Evolutionary conservation across 2,888 invertebrate species (phyloP), one percentile per base, ranked within the genome.

Genomic region (Unio delphinus): DNA sequence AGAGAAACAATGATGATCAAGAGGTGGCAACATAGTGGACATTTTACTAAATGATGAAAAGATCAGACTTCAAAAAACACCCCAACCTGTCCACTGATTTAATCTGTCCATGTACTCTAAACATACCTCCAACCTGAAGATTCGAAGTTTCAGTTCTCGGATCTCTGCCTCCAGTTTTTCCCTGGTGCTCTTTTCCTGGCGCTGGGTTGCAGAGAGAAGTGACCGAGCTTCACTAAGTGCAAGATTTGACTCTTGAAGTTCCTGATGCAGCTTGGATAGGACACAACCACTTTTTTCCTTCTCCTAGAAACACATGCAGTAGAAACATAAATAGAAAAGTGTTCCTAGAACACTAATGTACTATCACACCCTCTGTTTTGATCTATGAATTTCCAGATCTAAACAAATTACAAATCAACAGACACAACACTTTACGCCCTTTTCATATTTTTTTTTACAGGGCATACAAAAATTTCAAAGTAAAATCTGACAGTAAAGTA

Each of bases 211-310:
- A 15, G 82, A 72, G 61, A 81, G 76, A 65, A 80, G 75, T 34
- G 81, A 87, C 71, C 79, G 74, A 2, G 83, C 84, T 67, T 86
- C 86, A 75, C 86, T 86, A 20, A 85, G 72, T 1, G 83, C 76
- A 58, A 87, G 75, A 67, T 87, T 83, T 3, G 83, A 81, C 67
- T 85, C 81, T 62, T 92, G 91, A 45, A 93, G 92, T 72, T 93
- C 93, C 4, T 91, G 90, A 34, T 92, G 90, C 15, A 93, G 71
- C 70, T 86, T 79, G 1, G 73, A 69, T 17, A 82, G 68, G 17
- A 78, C 67, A 55, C 72, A 68, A 59, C 74, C 79, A 71, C 77
- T 75, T 62, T 69, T 77, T 57, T 75, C 74, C 61, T 75, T 80
- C 68, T 79, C 80, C 82, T 82, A 66, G 17, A 34, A 34, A 34